Evolutionary conservation across 2,113 vertebrate species (phyloP).

Genomic region (Rhizomys pruinosus): DNA sequence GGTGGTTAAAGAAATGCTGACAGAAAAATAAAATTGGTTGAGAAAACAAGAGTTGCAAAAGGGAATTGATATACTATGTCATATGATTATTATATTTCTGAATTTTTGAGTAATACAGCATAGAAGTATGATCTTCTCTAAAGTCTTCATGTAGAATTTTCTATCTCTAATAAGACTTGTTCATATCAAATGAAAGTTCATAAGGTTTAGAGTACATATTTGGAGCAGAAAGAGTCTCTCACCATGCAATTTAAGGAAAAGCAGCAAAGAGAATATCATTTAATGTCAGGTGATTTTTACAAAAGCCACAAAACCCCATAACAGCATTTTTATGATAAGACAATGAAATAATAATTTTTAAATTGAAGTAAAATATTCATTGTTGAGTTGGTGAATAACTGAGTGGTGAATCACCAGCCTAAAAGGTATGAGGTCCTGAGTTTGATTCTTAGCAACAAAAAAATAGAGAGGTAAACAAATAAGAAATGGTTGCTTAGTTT

Average conservation of each 20-base stretch:
- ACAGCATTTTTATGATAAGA: not conserved
- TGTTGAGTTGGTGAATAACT: not conserved
- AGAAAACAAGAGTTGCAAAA: not conserved
- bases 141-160: not conserved
- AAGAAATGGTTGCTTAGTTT: not conserved
- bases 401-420: no score
- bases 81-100: not conserved
- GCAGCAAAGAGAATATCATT: not conserved
- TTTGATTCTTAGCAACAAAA: no score
- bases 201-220: not conserved
- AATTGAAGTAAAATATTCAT: not conserved
- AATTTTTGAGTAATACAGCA: not conserved
- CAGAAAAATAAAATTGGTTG: not conserved
- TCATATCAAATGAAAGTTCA: slow-evolving; percentile 7
- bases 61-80: not conserved
- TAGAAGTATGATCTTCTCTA: not conserved
- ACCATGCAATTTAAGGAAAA: not conserved
- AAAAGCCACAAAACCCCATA: not conserved
- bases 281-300: not conserved
- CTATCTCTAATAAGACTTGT: not conserved
- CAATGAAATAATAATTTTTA: not conserved
- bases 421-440: no score
- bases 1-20: not conserved
- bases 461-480: no score
- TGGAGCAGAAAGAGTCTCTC: not conserved